Conservation (phyloP, 1,140 invertebrate species). For the Caligus rogercresseyi region DNA sequence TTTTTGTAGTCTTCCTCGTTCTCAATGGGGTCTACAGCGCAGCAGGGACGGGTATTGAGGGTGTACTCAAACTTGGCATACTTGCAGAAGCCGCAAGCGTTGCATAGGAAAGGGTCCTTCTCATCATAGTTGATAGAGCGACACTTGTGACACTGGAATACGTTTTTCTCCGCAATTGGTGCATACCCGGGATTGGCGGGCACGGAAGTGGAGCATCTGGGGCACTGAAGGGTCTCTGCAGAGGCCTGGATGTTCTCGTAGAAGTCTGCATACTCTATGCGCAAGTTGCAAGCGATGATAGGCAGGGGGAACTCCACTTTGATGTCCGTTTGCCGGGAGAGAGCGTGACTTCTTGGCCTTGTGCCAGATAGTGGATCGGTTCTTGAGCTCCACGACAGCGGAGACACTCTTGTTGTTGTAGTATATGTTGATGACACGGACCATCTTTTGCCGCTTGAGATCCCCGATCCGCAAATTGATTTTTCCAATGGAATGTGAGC, state of each 20-base stretch:
- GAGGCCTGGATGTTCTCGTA: conserved; percentile 66
- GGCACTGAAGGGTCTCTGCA: conserved; percentile 84
- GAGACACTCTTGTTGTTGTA: conserved; percentile 66
- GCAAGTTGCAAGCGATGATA: conserved; percentile 92
- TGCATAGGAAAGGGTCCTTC: conserved; percentile 95
- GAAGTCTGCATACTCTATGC: conserved; percentile 96
- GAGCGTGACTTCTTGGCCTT: conserved; percentile 75
- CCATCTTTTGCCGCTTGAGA: conserved; percentile 91
- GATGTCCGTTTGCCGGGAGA: conserved; percentile 78
- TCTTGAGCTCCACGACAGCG: conserved; percentile 67
- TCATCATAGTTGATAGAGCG: conserved; percentile 96
- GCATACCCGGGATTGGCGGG: conserved; percentile 93
- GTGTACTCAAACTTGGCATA: conserved; percentile 97
- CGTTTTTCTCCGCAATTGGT: conserved; percentile 93
- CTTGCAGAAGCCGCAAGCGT: conserved; percentile 96
- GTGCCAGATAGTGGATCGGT: conserved; percentile 85
- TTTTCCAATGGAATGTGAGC: conserved; percentile 83
- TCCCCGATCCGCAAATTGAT: conserved; percentile 83
- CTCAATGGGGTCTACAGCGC: conserved; percentile 89
- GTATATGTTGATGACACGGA: conserved; percentile 82
- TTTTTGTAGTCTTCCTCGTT: conserved; percentile 91
- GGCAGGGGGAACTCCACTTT: conserved; percentile 90
- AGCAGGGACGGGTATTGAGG: conserved; percentile 68
- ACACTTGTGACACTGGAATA: conserved; percentile 51
- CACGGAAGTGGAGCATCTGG: conserved; percentile 82